A percentile compares a stretch with the other conserved stretches of the same genome.
Conservation (phyloP, 2,797 vertebrate genomes). For the Bradypodion ventrale region DNA sequence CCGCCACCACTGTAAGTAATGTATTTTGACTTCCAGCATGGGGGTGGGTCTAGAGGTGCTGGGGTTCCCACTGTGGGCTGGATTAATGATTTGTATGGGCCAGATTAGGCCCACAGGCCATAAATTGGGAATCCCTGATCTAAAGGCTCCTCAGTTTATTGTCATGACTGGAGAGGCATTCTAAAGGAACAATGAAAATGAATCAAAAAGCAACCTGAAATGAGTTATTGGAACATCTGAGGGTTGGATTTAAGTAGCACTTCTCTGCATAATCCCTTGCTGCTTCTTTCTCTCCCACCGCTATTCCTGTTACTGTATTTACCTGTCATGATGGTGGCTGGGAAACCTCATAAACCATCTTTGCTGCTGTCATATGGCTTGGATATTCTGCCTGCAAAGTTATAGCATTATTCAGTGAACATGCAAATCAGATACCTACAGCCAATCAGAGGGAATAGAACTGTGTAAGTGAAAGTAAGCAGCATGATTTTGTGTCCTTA, state of each 20-base stretch:
- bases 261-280: background rate
- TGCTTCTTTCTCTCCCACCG: background rate
- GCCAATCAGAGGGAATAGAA: conserved; percentile 13
- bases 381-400: conserved; percentile 10
- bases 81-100: no score
- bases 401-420: conserved; percentile 25
- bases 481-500: conserved; percentile 13
- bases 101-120: no score
- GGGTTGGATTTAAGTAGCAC: background rate
- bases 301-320: background rate
- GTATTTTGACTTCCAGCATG: no score
- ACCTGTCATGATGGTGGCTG: conserved; percentile 5
- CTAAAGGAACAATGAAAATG: background rate
- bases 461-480: conserved; percentile 18
- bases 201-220: background rate
- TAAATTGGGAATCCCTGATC: no score
- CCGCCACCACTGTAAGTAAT: no score
- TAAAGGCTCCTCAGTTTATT: background rate
- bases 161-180: background rate
- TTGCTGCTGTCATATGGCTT: conserved; percentile 9
- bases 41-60: no score
- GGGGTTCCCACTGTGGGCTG: no score
- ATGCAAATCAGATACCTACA: conserved; percentile 22
- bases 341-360: background rate
- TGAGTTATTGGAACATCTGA: conserved; percentile 1